Percentiles rank a stretch among this genome's conserved stretches.
Conservation (phyloP, 2,797 vertebrate species). For the Melanogrammus aeglefinus region DNA sequence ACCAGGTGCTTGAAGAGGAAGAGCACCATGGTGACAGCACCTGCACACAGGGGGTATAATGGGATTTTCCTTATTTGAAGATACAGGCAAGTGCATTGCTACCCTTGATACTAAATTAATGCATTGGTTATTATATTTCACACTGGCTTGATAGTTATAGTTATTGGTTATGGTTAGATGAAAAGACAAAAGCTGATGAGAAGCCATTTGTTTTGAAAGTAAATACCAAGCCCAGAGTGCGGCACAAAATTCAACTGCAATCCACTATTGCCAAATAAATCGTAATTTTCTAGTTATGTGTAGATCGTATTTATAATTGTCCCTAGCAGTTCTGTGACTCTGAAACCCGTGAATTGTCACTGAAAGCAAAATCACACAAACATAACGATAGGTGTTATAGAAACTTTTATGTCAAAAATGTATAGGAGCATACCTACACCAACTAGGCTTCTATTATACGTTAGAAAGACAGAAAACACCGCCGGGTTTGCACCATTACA, state of each 20-base stretch:
- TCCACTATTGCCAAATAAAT: too few species aligned
- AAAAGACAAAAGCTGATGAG: background rate
- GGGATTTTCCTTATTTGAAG: background rate
- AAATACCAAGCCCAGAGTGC: too few species aligned
- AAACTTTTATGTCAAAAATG: background rate
- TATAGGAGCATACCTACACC: too few species aligned
- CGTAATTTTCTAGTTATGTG: background rate
- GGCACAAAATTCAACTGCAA: too few species aligned
- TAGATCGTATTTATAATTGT: background rate
- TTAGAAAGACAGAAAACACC: background rate
- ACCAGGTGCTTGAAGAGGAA: conserved; percentile 61
- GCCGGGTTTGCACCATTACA: background rate
- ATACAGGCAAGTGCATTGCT: background rate
- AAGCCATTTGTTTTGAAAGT: too few species aligned
- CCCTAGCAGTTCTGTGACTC: background rate
- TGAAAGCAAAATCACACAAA: background rate
- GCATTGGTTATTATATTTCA: too few species aligned
- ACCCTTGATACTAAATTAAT: too few species aligned
- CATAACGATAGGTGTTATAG: background rate
- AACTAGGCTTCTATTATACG: too few species aligned
- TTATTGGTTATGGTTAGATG: background rate
- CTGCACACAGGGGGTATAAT: conserved; percentile 40
- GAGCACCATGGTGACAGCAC: conserved; percentile 66
- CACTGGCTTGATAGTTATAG: too few species aligned
- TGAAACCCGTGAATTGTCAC: background rate